Percentiles rank a stretch among this genome's conserved stretches.
Conservation (phyloP, 2,113 vertebrate species). For the Uria lomvia region DNA sequence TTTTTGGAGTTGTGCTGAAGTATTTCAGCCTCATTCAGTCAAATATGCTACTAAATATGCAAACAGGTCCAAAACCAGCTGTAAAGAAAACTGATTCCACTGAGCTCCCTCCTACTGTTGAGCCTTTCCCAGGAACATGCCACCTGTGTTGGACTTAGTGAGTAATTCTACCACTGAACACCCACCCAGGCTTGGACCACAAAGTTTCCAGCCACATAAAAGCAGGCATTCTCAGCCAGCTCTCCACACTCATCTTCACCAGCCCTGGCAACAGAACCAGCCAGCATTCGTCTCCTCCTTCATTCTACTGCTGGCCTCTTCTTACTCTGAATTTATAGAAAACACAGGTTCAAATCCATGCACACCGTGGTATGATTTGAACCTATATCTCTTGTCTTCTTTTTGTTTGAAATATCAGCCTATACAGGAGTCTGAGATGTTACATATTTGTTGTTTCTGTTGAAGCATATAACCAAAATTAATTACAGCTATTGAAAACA, state of each 20-base stretch:
- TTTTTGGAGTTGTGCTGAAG: background rate
- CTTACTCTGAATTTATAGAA: background rate
- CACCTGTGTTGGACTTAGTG: background rate
- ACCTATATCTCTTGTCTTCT: background rate
- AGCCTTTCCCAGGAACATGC: background rate
- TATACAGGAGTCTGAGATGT: background rate
- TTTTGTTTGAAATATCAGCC: background rate
- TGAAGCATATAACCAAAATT: background rate
- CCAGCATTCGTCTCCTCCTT: background rate
- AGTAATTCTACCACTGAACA: background rate
- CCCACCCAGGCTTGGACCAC: too few relatives aligned
- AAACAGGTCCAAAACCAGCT: background rate
- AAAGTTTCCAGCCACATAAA: background rate
- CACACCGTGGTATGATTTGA: background rate
- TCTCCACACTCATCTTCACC: background rate
- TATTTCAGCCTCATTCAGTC: background rate
- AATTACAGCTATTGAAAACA: background rate
- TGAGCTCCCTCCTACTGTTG: background rate
- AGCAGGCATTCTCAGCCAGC: background rate
- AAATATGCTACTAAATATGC: background rate
- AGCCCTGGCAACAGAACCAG: background rate
- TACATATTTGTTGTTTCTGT: background rate
- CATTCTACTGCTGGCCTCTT: background rate
- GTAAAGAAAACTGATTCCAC: background rate
- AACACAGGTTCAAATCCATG: background rate